Evolutionary conservation across 2,113 vertebrate species (phyloP).

Genomic region (Clupea harengus): DNA sequence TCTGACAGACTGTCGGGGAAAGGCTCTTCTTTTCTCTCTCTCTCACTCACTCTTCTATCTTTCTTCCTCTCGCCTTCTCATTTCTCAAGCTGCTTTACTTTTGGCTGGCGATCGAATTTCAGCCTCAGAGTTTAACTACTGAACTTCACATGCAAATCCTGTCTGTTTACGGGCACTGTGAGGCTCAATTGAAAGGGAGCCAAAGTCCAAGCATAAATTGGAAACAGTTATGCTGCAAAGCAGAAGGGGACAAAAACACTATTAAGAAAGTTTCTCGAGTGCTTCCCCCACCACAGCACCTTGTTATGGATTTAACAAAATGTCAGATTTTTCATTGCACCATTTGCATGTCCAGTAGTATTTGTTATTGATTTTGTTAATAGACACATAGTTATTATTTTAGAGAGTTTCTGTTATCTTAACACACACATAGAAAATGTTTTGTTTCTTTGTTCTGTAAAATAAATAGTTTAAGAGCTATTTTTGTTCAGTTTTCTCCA

Average conservation of each 20-base stretch:
- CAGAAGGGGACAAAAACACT: not conserved
- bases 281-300: not conserved
- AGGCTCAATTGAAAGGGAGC: slow-evolving; percentile 59
- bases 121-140: slow-evolving; percentile 51
- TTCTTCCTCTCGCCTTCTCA: slow-evolving; percentile 18
- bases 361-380: not conserved
- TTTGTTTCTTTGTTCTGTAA: not conserved
- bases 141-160: slow-evolving; percentile 62
- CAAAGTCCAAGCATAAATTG: slow-evolving; percentile 58
- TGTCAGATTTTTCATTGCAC: not conserved
- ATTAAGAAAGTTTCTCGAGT: not conserved
- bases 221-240: slow-evolving; percentile 42
- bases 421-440: too few relatives aligned
- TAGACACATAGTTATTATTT: too few relatives aligned
- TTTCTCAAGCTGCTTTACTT: slow-evolving; percentile 45
- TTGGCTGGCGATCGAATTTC: slow-evolving; percentile 53
- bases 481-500: not conserved
- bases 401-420: too few relatives aligned
- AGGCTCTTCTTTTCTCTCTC: slow-evolving; percentile 33
- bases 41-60: not conserved
- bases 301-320: not conserved
- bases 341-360: not conserved
- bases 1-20: slow-evolving; percentile 58
- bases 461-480: not conserved
- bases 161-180: slow-evolving; percentile 56